A percentile compares a stretch with the other conserved stretches of the same genome.
Evolutionary conservation across 2,797 vertebrate species (phyloP).

Genomic region (Cynodonichthys magdalenae): DNA sequence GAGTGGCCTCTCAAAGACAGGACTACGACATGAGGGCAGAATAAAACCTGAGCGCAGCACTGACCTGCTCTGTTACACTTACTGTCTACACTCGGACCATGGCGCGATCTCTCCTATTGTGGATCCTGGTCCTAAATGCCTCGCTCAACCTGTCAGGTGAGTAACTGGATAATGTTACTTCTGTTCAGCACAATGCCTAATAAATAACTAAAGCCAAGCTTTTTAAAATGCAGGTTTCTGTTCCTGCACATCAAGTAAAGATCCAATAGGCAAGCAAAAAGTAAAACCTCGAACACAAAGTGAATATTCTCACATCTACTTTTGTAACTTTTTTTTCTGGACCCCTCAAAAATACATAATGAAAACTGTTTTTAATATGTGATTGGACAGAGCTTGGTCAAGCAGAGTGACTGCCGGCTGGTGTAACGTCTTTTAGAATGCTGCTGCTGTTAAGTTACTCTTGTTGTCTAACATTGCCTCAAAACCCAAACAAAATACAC

Average conservation of each 20-base stretch:
- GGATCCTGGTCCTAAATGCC: conserved; percentile 66
- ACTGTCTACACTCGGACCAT: conserved; percentile 62
- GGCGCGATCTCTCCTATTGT: conserved; percentile 61
- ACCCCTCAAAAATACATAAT: no score
- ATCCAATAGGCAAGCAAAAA: neutral
- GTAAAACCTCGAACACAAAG: neutral
- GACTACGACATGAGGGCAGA: conserved; percentile 33
- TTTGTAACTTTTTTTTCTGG: neutral
- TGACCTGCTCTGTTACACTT: conserved; percentile 43
- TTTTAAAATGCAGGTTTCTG: conserved; percentile 5
- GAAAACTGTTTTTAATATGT: neutral
- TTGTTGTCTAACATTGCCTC: neutral
- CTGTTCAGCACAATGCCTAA: conserved; percentile 32
- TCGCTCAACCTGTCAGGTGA: conserved; percentile 70
- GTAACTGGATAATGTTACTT: conserved; percentile 59
- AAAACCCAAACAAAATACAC: neutral
- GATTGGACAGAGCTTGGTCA: neutral
- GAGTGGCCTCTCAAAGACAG: conserved; percentile 50
- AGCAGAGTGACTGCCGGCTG: neutral
- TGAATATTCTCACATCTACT: neutral
- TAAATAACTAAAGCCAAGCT: conserved; percentile 63
- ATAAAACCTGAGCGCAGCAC: conserved; percentile 40
- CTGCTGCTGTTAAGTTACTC: neutral
- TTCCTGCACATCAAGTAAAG: neutral
- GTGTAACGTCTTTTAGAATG: neutral